These are phyloP conservation scores for Theristicus caerulescens DNA, from an alignment of 2,113 vertebrate species.

Conservation along the genomic window DNA sequence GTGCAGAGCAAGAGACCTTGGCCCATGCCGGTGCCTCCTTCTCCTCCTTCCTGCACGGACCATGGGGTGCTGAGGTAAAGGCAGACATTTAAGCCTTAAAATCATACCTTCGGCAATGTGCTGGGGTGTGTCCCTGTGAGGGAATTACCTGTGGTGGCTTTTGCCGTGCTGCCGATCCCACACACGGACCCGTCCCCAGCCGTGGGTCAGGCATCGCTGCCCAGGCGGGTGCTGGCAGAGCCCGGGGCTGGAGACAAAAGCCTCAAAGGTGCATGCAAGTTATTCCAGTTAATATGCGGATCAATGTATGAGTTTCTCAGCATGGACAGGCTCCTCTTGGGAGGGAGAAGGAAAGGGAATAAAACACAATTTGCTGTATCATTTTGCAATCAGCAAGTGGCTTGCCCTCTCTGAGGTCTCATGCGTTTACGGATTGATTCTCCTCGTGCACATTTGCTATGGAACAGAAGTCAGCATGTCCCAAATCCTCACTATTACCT, in stretches of 20 bases:
- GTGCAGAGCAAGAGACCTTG: not conserved
- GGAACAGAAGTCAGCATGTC: not conserved
- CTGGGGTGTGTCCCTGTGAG: not conserved
- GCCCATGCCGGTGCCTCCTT: accelerated
- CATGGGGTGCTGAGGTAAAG: not conserved
- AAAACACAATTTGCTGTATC: not conserved
- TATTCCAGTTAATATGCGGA: not conserved
- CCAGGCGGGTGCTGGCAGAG: not conserved
- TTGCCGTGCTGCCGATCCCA: not conserved
- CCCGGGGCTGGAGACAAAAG: not conserved
- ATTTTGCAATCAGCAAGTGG: not conserved
- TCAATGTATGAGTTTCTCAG: not conserved
- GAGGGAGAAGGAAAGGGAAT: not conserved
- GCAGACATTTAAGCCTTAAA: not conserved
- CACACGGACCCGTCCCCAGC: accelerated
- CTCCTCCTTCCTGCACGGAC: not conserved
- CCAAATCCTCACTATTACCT: not conserved
- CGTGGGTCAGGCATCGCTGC: accelerated
- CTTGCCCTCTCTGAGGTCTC: not conserved
- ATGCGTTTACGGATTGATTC: not conserved
- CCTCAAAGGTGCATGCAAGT: not conserved
- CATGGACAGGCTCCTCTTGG: not conserved
- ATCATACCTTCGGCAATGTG: not conserved
- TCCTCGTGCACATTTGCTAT: not conserved
- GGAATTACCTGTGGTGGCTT: not conserved